These are phyloP conservation scores for Syngnathus floridae DNA, from an alignment of 2,113 vertebrate species.

Conservation along the genomic window DNA sequence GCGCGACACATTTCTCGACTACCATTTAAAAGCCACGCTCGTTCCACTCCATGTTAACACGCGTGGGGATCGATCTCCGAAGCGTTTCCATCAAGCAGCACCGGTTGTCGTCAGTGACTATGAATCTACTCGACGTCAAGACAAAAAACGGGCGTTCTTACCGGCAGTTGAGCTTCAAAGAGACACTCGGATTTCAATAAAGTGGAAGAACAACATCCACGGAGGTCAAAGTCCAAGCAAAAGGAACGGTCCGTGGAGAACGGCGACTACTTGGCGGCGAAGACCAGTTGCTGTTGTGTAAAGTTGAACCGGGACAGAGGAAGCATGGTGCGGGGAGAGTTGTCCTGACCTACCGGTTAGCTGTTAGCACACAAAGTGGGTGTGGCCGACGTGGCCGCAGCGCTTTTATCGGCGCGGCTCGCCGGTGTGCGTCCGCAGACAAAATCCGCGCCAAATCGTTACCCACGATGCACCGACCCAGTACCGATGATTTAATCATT, in stretches of 20 bases:
- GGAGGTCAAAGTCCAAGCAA: slow-evolving; percentile 30
- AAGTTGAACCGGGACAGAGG: slow-evolving; percentile 10
- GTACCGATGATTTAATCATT: accelerated
- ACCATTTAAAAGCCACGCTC: not conserved
- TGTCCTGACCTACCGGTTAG: not conserved
- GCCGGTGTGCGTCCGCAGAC: slow-evolving; percentile 39
- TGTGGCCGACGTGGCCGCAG: slow-evolving; percentile 52
- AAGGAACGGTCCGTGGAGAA: accelerated
- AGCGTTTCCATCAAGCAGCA: not conserved
- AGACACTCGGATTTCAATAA: not conserved
- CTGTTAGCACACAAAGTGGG: slow-evolving; percentile 45
- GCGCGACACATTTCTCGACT: not conserved
- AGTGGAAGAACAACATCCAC: not conserved
- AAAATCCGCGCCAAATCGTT: slow-evolving; percentile 70
- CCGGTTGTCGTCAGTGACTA: not conserved
- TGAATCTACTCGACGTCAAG: not conserved
- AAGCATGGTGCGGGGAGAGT: slow-evolving; percentile 28
- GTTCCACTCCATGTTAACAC: not conserved
- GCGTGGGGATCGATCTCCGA: not conserved
- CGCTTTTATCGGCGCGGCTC: slow-evolving; percentile 33
- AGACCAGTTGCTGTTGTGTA: slow-evolving; percentile 15
- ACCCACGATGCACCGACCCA: accelerated
- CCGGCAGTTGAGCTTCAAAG: not conserved
- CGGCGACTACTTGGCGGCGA: not conserved
- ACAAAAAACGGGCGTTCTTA: not conserved